These are phyloP conservation scores for Hucho hucho DNA, from an alignment of 2,113 vertebrate genomes.

Conservation along the genomic window DNA sequence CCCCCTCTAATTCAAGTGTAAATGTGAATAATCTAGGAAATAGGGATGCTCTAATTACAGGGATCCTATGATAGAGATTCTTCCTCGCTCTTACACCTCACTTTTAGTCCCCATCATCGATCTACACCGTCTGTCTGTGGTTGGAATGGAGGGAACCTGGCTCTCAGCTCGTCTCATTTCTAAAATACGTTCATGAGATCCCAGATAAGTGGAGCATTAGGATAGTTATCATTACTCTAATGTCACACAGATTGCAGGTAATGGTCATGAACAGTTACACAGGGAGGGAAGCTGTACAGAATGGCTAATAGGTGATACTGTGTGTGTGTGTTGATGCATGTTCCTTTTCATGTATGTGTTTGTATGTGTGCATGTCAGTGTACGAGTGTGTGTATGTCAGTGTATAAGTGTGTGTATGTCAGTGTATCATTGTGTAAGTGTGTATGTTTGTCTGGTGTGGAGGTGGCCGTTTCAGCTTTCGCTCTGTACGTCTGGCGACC, in stretches of 20 bases:
- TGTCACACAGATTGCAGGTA: constrained; percentile 75
- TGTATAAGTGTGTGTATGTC: constrained; percentile 44
- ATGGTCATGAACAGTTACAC: constrained; percentile 63
- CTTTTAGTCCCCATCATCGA: no score
- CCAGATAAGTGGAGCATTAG: constrained; percentile 11
- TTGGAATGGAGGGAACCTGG: neutral
- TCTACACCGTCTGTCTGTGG: no score
- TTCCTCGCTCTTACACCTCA: no score
- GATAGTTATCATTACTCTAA: constrained; percentile 64
- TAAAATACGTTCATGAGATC: neutral
- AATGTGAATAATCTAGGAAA: no score
- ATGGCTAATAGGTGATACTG: constrained; percentile 62
- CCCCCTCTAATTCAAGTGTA: no score
- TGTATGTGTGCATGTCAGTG: constrained; percentile 10
- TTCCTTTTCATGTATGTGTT: no score
- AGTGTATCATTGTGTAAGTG: constrained; percentile 3
- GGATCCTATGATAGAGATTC: no score
- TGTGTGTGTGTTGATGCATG: constrained; percentile 8
- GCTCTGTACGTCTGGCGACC: constrained; percentile 20
- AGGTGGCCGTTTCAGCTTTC: constrained; percentile 15
- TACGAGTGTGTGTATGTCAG: constrained; percentile 28
- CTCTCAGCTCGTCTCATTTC: neutral
- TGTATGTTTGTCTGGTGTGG: constrained; percentile 5
- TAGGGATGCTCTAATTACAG: no score
- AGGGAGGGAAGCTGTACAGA: constrained; percentile 48